A percentile compares a stretch with the other conserved stretches of the same genome.
Conservation (phyloP, 2,888 invertebrate genomes). For the Mesochorus sp. region DNA sequence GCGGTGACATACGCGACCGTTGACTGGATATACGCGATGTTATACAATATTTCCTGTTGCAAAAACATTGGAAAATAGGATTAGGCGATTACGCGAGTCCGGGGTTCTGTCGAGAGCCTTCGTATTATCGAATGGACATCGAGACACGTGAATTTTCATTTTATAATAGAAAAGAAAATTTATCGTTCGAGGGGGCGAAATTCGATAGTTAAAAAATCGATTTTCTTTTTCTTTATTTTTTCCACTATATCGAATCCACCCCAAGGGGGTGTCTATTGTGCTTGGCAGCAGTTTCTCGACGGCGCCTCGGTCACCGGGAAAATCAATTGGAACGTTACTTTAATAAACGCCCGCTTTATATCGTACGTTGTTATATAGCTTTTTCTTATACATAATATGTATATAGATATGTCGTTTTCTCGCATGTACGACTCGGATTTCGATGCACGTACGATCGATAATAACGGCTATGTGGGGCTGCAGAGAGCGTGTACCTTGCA, state of each 20-base stretch:
- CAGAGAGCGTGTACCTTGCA: conserved; percentile 53
- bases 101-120: not conserved
- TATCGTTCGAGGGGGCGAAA: too few species aligned
- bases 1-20: not conserved
- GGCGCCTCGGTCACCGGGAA: conserved; percentile 23
- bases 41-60: conserved; percentile 55
- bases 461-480: conserved; percentile 45
- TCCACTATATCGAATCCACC: too few species aligned
- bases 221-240: too few species aligned
- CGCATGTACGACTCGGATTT: conserved; percentile 60
- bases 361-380: conserved; percentile 16
- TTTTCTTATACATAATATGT: conserved; percentile 26
- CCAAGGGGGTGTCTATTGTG: too few species aligned
- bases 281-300: not conserved
- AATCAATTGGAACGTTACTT: conserved; percentile 63
- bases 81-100: conserved; percentile 45
- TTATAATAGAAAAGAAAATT: too few species aligned
- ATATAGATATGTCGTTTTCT: conserved; percentile 4
- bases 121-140: not conserved
- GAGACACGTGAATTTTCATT: too few species aligned
- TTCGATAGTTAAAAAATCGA: too few species aligned
- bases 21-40: conserved; percentile 38
- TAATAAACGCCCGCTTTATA: conserved; percentile 52
- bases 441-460: conserved; percentile 65
- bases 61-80: conserved; percentile 60